phyloP scores from a whole-genome alignment of 1,140 invertebrate genomes.

The Ceratina japonica region DNA sequence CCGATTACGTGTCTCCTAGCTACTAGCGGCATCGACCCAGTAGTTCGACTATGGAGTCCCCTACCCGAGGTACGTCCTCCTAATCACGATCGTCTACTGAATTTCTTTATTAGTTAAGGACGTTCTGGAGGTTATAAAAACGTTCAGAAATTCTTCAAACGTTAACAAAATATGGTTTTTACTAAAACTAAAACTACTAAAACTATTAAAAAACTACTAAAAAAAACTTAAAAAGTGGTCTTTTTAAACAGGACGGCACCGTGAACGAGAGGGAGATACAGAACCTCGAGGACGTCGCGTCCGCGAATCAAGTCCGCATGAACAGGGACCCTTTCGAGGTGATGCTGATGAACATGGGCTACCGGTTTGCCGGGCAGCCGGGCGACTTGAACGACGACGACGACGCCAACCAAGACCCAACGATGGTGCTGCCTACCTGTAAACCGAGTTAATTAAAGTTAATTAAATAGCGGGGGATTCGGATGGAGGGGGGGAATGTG shows the following conservation, averaged over 20 bases:
- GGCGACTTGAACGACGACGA: slow-evolving; percentile 60
- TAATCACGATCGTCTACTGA: too few species aligned
- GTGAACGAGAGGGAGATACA: slow-evolving; percentile 77
- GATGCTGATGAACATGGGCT: slow-evolving; percentile 86
- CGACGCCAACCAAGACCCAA: slow-evolving; percentile 64
- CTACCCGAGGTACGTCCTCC: slow-evolving; percentile 83
- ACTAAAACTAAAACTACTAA: too few species aligned
- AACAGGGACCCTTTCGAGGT: slow-evolving; percentile 93
- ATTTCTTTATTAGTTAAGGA: too few species aligned
- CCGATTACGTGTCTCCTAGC: slow-evolving; percentile 93
- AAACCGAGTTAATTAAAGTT: slow-evolving; percentile 70
- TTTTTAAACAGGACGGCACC: slow-evolving; percentile 79
- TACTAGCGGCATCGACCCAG: slow-evolving; percentile 96
- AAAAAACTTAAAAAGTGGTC: too few species aligned
- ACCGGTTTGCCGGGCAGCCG: slow-evolving; percentile 70
- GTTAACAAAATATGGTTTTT: too few species aligned
- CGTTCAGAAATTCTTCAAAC: too few species aligned
- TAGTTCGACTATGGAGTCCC: slow-evolving; percentile 95
- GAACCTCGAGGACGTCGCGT: slow-evolving; percentile 86
- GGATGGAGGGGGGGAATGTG: too few species aligned
- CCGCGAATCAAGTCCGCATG: slow-evolving; percentile 94
- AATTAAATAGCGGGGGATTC: slow-evolving; percentile 26
- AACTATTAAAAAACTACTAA: too few species aligned
- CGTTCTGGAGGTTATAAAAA: too few species aligned
- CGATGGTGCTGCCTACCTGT: slow-evolving; percentile 67